These are phyloP conservation scores for Daptonema setosum DNA, from an alignment of 2,888 invertebrate genomes.

Conservation along the genomic window DNA sequence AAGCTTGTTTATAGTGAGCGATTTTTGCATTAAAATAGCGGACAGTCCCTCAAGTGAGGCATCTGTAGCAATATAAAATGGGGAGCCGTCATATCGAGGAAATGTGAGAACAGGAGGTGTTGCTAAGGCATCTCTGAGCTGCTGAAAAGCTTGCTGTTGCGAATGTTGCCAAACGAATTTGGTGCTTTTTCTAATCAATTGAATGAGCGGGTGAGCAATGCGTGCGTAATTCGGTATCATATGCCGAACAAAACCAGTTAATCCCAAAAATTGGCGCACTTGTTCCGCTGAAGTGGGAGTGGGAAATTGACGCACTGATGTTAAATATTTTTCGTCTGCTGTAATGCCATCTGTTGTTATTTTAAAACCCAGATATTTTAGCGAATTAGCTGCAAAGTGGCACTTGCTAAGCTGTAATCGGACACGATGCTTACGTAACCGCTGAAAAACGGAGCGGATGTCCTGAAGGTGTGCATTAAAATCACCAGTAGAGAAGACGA, in stretches of 20 bases:
- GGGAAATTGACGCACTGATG: not conserved
- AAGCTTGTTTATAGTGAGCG: no score
- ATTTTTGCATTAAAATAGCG: not conserved
- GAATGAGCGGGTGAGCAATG: not conserved
- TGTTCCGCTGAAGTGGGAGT: not conserved
- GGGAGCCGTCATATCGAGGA: not conserved
- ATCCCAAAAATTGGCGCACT: not conserved
- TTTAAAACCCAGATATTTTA: constrained; percentile 9
- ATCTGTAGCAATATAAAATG: not conserved
- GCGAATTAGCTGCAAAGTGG: constrained; percentile 8
- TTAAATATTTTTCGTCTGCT: constrained; percentile 1
- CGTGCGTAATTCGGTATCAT: not conserved
- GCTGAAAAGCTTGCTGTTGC: not conserved
- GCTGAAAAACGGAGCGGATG: constrained; percentile 9
- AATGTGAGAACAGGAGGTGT: not conserved
- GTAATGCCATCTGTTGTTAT: constrained; percentile 4
- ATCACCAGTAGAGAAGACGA: constrained; percentile 9
- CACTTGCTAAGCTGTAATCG: constrained; percentile 14
- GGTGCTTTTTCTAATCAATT: not conserved
- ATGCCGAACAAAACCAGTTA: not conserved
- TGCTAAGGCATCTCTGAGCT: not conserved
- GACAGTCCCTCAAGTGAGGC: not conserved
- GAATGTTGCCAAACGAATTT: not conserved
- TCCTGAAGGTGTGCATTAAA: constrained; percentile 10
- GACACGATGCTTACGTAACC: constrained; percentile 10